Base-by-base conservation (phyloP, 2,888 invertebrate species). In the Sphecodes monilicornis region DNA sequence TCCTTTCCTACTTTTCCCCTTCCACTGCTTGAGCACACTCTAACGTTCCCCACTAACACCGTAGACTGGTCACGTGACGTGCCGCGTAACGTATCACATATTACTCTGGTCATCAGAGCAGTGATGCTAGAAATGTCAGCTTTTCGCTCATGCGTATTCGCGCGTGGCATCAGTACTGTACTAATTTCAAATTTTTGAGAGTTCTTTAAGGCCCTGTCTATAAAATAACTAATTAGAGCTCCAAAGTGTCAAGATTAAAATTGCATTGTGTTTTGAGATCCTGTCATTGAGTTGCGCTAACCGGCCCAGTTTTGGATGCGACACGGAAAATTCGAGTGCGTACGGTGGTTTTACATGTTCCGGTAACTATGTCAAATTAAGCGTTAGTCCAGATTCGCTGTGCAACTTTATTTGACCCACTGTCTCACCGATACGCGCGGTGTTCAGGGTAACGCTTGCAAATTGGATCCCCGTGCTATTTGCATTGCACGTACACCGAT, bases 191-290 rank as follows among this genome's bases (percentile, higher is more conserved):
- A n/a, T n/a, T n/a, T n/a, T n/a, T n/a, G n/a, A n/a, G n/a, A n/a
- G n/a, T n/a, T n/a, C n/a, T n/a, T n/a, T n/a, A n/a, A n/a, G n/a
- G n/a, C n/a, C n/a, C n/a, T n/a, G n/a, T n/a, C n/a, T n/a, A n/a
- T n/a, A n/a, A n/a, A n/a, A n/a, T n/a, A n/a, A n/a, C n/a, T 66
- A 22, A 66, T 66, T 10, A 32, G 11, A n/a, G n/a, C n/a, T 54
- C n/a, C 11, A 54, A n/a, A 1, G 54, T 4, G 11, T n/a, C n/a
- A 1, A 11, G 1, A n/a, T n/a, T n/a, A 3, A n/a, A 70, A 60
- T 69, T 78, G 64, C 54, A 73, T 70, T n/a, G 78, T 76, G 81
- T 85, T 82, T 78, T 74, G 82, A 76, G 77, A 54, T n/a, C 0
- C 54, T n/a, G 54, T n/a, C 11, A 1, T n/a, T 16, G 60, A 26